Evolutionary conservation across 2,113 vertebrate species (phyloP), one percentile per base, ranked within the genome.

Genomic region (Cacatua alba): DNA sequence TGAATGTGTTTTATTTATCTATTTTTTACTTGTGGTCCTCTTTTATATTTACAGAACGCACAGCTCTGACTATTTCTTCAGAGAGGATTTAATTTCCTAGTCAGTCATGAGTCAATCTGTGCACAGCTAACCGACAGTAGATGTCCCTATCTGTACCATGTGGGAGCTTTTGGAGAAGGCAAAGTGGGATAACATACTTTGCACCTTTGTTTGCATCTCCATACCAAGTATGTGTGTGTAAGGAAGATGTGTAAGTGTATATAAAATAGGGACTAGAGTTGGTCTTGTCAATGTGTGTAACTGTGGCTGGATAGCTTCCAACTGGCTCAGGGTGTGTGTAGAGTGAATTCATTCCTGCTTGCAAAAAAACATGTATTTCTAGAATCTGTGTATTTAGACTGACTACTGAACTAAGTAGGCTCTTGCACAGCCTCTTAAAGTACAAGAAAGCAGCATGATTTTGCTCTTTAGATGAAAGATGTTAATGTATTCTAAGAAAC

Each of bases 61-160:
- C 48, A 82, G 57, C 31, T 88, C 5, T 77, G 75, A 57, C 53
- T 90, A n/a, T 76, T 87, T 35, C 37, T 70, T 44, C 10, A 17
- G 23, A 59, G 80, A 74, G 41, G 57, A 51, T 93, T 93, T 91
- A 13, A 65, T 90, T 88, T 87, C 82, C 63, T 69, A 35, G 62
- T 48, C 35, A 3, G 35, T 88, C 71, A 4, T 37, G 10, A 89
- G 26, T 57, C 67, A 82, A 1, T 82, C 78, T 76, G 17, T 68
- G 52, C 25, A 28, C 75, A 90, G 13, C 35, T 68, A 52, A 2
- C n/a, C 55, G 46, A 17, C 29, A 51, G 57, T 51, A 70, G 21
- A 64, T 69, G 62, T 85, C 46, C n/a, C 25, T 63, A 31, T 18
- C 57, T 63, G 68, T 33, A 21, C n/a, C 41, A 17, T 13, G 11